phyloP scores from a whole-genome alignment of 2,797 vertebrate genomes.

The Parotocinclus haroldoi region DNA sequence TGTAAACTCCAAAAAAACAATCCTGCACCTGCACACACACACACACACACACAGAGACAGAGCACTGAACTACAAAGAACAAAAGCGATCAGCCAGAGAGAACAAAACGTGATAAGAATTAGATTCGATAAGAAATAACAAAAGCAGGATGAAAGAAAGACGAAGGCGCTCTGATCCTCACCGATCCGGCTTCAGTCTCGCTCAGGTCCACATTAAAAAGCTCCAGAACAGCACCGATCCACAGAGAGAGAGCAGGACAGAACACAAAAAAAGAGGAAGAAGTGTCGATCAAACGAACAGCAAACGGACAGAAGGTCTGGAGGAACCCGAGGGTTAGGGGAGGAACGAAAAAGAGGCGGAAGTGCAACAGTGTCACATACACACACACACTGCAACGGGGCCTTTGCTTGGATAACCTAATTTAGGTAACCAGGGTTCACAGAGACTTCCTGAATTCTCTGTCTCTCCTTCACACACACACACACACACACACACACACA shows the following conservation, averaged over 20 bases:
- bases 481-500: slow-evolving; percentile 7
- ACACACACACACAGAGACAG: too few relatives aligned
- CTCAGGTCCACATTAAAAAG: background rate
- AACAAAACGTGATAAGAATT: background rate
- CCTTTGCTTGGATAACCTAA: slow-evolving; percentile 16
- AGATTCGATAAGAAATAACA: too few relatives aligned
- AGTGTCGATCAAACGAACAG: background rate
- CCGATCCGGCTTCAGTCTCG: too few relatives aligned
- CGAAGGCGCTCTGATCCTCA: too few relatives aligned
- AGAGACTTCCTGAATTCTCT: slow-evolving; percentile 46
- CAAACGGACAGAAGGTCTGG: background rate
- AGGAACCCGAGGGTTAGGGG: background rate
- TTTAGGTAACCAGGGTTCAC: slow-evolving; percentile 18
- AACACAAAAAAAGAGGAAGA: background rate
- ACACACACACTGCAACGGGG: background rate
- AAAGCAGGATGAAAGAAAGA: too few relatives aligned
- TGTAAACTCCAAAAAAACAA: too few relatives aligned
- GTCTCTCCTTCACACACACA: slow-evolving; percentile 1
- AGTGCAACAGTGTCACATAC: slow-evolving; percentile 42
- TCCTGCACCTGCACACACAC: too few relatives aligned
- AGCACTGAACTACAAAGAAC: too few relatives aligned
- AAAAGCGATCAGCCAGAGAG: too few relatives aligned
- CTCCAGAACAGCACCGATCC: background rate
- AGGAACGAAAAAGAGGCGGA: slow-evolving; percentile 43
- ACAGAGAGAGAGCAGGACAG: background rate